Percentiles rank a stretch among this genome's conserved stretches.
These are phyloP conservation scores for Montipora capitata DNA, from an alignment of 92 coral and sea anemone species.

Conservation along the genomic window DNA sequence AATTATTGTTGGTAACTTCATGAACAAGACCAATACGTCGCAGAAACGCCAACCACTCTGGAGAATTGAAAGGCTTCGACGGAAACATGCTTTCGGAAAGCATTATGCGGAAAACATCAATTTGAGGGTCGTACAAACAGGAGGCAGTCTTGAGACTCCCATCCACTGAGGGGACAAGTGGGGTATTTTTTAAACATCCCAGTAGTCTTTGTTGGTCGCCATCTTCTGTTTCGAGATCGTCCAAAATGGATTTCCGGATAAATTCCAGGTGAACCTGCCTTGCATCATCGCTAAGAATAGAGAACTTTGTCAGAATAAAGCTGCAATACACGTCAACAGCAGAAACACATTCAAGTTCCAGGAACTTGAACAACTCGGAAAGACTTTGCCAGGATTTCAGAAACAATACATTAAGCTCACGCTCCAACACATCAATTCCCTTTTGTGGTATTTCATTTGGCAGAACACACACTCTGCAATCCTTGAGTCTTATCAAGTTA, in stretches of 20 bases:
- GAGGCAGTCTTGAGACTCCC: slow-evolving; percentile 62
- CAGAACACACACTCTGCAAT: slow-evolving; percentile 25
- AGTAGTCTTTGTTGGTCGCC: neutral
- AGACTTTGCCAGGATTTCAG: slow-evolving; percentile 19
- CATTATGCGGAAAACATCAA: slow-evolving; percentile 63
- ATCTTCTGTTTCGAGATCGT: neutral
- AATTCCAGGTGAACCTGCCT: slow-evolving; percentile 59
- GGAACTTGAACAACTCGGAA: slow-evolving; percentile 30
- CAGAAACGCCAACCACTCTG: slow-evolving; percentile 64
- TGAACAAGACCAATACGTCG: slow-evolving; percentile 55
- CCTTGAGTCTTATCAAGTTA: slow-evolving; percentile 3
- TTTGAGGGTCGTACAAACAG: slow-evolving; percentile 58
- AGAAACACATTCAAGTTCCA: slow-evolving; percentile 34
- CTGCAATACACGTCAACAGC: slow-evolving; percentile 70
- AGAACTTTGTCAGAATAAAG: slow-evolving; percentile 50
- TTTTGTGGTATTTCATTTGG: slow-evolving; percentile 49
- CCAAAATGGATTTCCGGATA: slow-evolving; percentile 16
- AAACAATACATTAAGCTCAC: slow-evolving; percentile 30
- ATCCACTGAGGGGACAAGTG: slow-evolving; percentile 43
- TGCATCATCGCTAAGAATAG: slow-evolving; percentile 11
- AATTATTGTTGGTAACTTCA: slow-evolving; percentile 45
- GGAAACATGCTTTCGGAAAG: slow-evolving; percentile 53
- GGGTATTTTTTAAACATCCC: neutral
- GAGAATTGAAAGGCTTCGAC: slow-evolving; percentile 57
- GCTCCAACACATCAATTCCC: slow-evolving; percentile 52